Conservation (phyloP, 2,113 vertebrate species). For the Antechinus stuartii region DNA sequence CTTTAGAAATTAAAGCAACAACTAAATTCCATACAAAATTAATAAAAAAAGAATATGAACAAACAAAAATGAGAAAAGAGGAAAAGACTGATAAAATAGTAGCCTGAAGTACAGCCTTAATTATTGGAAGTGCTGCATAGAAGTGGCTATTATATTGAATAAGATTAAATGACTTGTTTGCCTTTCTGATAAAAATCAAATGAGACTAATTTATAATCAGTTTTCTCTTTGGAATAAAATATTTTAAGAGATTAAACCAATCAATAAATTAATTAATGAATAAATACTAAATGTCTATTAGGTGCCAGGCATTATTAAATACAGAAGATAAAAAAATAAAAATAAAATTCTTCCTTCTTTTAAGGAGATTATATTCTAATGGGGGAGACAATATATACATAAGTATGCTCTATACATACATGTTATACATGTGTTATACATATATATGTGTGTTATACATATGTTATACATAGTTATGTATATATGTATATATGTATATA, state of each 20-base stretch:
- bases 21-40: not conserved
- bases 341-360: not conserved
- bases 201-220: not conserved
- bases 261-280: not conserved
- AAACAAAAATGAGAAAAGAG: not conserved
- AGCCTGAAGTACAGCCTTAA: not conserved
- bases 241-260: not conserved
- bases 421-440: too few species aligned
- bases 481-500: not conserved
- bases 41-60: not conserved
- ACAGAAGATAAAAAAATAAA: not conserved
- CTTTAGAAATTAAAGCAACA: not conserved
- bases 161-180: not conserved
- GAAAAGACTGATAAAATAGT: not conserved
- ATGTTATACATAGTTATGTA: too few species aligned
- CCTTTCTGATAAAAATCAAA: not conserved
- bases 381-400: not conserved
- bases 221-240: not conserved
- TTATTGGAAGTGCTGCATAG: not conserved
- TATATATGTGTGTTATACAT: too few species aligned
- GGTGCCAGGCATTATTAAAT: not conserved
- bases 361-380: not conserved
- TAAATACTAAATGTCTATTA: not conserved
- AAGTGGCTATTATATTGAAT: not conserved
- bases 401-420: not conserved